Base-by-base conservation (phyloP, 2,888 invertebrate species). In the Phyllotreta cruciferae region DNA sequence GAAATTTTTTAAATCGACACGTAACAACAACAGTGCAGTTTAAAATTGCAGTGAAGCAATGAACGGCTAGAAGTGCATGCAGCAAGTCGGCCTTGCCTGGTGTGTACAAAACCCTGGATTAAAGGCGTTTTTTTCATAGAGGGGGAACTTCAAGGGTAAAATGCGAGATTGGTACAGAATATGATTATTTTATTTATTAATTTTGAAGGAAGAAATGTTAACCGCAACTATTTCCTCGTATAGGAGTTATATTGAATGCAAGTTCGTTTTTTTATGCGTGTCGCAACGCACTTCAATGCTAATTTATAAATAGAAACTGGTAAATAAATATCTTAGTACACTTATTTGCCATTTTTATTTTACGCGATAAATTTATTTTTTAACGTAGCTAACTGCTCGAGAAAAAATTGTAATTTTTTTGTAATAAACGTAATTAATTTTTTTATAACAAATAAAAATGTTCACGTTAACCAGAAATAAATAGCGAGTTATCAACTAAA, bases 131-230 rank as follows among this genome's bases (percentile, higher is more conserved):
- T 79, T 79, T 75, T 74, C 72, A 72, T 72, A 75, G 75, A 76
- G 78, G 78, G 78, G 75, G 75, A 73, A 73, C 68, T 66, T 78
- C 79, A 79, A 79, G 79, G 79, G 79, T 78, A 79, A 77, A 72
- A 71, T 72, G 60, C 60, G 66, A 70, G 72, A 73, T 70, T 72
- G 71, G 70, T 69, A 66, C 65, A 66, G 71, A 69, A 69, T 69
- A 69, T 70, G 64, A 70, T 67, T 68, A 72, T 67, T 72, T 70
- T 64, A 64, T 61, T 56, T 60, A 41, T 62, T 67, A 67, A 66
- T 64, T 56, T 66, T 62, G 63, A 55, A 66, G 64, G 64, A 69
- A 67, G 66, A 67, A 67, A 69, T 63, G 57, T 47, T 56, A 45
- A 66, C 60, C 60, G 58, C 65, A 60, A 38, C 35, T 60, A 49